phyloP scores from a whole-genome alignment of 2,888 invertebrate genomes.

The Mythimna albipuncta region DNA sequence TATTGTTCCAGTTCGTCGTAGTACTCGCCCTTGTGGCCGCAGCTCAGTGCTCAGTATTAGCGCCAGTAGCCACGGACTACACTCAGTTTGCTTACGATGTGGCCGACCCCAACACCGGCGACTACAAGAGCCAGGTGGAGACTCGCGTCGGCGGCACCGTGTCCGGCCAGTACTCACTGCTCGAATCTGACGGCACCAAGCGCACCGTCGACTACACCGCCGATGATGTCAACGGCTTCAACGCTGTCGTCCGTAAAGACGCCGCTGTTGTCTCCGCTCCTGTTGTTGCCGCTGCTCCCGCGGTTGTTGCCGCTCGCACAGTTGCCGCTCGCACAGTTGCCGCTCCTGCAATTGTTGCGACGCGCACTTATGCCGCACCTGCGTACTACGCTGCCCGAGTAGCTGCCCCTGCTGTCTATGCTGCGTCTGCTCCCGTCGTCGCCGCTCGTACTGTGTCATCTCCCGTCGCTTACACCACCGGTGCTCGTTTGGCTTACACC shows the following conservation, averaged over 20 bases:
- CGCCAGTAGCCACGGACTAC: conserved; percentile 88
- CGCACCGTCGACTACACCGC: conserved; percentile 91
- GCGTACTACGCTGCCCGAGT: conserved; percentile 47
- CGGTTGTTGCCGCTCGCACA: conserved; percentile 64
- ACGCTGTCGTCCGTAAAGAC: conserved; percentile 90
- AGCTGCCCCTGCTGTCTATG: conserved; percentile 52
- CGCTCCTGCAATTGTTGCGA: conserved; percentile 59
- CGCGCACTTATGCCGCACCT: conserved; percentile 66
- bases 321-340: conserved; percentile 62
- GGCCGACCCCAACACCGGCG: conserved; percentile 90
- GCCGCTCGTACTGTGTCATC: conserved; percentile 58
- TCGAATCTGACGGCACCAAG: conserved; percentile 90
- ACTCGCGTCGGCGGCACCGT: conserved; percentile 89
- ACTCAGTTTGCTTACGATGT: conserved; percentile 90
- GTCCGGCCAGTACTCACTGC: conserved; percentile 89
- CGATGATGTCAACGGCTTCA: conserved; percentile 90
- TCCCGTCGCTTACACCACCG: conserved; percentile 39
- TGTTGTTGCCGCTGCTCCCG: conserved; percentile 72
- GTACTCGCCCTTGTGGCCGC: conserved; percentile 83
- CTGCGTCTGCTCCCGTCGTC: conserved; percentile 49
- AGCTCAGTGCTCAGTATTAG: conserved; percentile 86
- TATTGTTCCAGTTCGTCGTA: conserved; percentile 82
- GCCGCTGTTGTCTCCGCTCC: conserved; percentile 80
- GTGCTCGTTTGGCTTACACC: conserved; percentile 52
- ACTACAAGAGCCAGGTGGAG: conserved; percentile 90